Percentiles rank a stretch among this genome's conserved stretches.
Evolutionary conservation across 2,888 invertebrate species (phyloP).

Genomic region (Gnatocerus cornutus): DNA sequence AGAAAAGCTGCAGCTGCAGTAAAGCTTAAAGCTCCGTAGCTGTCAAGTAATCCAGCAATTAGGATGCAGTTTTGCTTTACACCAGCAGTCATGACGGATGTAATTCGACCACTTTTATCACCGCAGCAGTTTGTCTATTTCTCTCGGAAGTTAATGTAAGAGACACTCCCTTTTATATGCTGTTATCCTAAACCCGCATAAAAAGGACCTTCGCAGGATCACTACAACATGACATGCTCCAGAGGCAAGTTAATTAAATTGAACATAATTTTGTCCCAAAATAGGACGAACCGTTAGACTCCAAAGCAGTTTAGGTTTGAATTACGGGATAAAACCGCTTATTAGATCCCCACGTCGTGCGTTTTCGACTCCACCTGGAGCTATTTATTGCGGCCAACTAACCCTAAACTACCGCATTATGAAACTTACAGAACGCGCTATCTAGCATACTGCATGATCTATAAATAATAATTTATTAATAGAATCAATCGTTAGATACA

Average conservation of each 20-base stretch:
- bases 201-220: slow-evolving; percentile 39
- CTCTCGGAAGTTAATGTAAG: slow-evolving; percentile 23
- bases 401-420: too few relatives aligned
- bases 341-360: slow-evolving; percentile 47
- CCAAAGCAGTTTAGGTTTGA: slow-evolving; percentile 52
- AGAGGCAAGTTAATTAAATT: slow-evolving; percentile 52
- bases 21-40: slow-evolving; percentile 27
- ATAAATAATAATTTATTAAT: slow-evolving; percentile 21
- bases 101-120: slow-evolving; percentile 46
- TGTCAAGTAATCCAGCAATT: slow-evolving; percentile 37
- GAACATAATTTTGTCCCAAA: slow-evolving; percentile 51
- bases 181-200: slow-evolving; percentile 46
- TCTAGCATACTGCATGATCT: slow-evolving; percentile 20
- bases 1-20: slow-evolving; percentile 29
- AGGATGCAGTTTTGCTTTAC: slow-evolving; percentile 40
- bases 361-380: slow-evolving; percentile 47
- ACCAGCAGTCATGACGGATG: slow-evolving; percentile 24
- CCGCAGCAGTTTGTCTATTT: slow-evolving; percentile 41
- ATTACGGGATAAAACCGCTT: slow-evolving; percentile 52
- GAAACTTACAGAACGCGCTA: not conserved
- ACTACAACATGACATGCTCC: slow-evolving; percentile 42
- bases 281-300: slow-evolving; percentile 50
- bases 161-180: slow-evolving; percentile 47
- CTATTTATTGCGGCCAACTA: slow-evolving; percentile 36
- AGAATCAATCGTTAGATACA: slow-evolving; percentile 12